Base-by-base conservation (phyloP, 2,888 invertebrate genomes). In the Synanthedon myopaeformis region DNA sequence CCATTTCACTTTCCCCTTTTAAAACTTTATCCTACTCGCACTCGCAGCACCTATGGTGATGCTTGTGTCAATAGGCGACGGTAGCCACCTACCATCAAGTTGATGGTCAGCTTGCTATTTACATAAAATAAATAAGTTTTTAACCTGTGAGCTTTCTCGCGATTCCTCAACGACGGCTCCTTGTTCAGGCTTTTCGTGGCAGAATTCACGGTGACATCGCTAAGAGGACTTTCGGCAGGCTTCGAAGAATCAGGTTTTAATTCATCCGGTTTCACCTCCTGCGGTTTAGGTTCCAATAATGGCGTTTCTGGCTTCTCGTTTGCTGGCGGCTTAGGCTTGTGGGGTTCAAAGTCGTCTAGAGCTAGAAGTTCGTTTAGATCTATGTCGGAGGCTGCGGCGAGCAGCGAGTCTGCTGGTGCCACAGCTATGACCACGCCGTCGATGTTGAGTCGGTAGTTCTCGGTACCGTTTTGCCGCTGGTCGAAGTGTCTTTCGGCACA, bases 391-490 rank as follows among this genome's bases (percentile, higher is more conserved):
- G 89, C 87, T 0, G 90, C 90, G 19, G 90, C 79, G 12, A 92
- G 71, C 6, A 92, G 74, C 1, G 89, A 81, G 53, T 91, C 91
- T 0, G 89, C 89, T 0, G 92, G 92, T 0, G 91, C 91, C 49
- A 91, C 81, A 3, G 92, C 90, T 41, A 93, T 76, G 12, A 92
- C 89, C n/a, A 93, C 83, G 12, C 92, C 93, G 63, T 92, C 91
- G 52, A 94, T 86, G 68, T 90, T 91, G 10, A 94, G 77, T 14
- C 93, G 87, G 59, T 91, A 90, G 80, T 95, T 95, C 64, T 93
- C 93, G 0, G 90, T 85, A 1, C 94, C 94, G 69, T 94, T 94
- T 72, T 95, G 95, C 6, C 94, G 81, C 69, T 94, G 93, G 75
- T 95, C 94, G 72, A 90, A 92, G 59, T 84, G 80, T 52, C 77